Base-by-base conservation (phyloP, 53 echinoderm and acorn worm species). In the Henricia sp. region DNA sequence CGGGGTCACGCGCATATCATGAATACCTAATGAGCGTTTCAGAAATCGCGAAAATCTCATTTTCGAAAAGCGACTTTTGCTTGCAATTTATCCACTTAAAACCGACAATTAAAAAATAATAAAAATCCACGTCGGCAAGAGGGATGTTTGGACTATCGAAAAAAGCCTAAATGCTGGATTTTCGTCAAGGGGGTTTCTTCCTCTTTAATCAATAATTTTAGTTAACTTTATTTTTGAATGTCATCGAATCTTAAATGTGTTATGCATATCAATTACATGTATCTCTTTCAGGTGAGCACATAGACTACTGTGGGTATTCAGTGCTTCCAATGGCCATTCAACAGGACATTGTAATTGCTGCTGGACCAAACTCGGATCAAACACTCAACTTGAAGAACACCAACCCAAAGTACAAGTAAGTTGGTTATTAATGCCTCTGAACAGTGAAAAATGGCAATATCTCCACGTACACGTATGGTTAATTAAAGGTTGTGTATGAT, bases 261-360 rank as follows among this genome's bases (percentile, higher is more conserved):
- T 9, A 9, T 13, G 16, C 30, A 23, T 34, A 34, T 14, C 69
- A 30, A 23, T 35, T 24, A 23, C 0, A 19, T 35, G 14, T 80
- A 12, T 72, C 40, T 52, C 39, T 72, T 28, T 25, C 38, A 96
- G 97, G 97, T 59, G 97, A 96, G 68, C 97, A 96, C 35, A 92
- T 96, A 38, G 97, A 96, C 86, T 96, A 96, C 80, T 94, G 92
- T 78, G 97, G 97, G 24, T 96, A 93, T 68, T 94, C 97, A 6
- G 97, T 96, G 16, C 84, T 96, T 13, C 97, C 97, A n/a, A 96
- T 96, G 97, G 97, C 97, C 10, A 94, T 96, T 21, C 89, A 96
- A 50, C 97, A 96, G 83, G 94, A 96, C 80, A 96, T 94, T 17
- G 80, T 96, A 6, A 96, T 96, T 76, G 94, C 97, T 54, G 88